Evolutionary conservation across 2,797 vertebrate species (phyloP), one percentile per base, ranked within the genome.

Genomic region (Typhlichthys subterraneus): DNA sequence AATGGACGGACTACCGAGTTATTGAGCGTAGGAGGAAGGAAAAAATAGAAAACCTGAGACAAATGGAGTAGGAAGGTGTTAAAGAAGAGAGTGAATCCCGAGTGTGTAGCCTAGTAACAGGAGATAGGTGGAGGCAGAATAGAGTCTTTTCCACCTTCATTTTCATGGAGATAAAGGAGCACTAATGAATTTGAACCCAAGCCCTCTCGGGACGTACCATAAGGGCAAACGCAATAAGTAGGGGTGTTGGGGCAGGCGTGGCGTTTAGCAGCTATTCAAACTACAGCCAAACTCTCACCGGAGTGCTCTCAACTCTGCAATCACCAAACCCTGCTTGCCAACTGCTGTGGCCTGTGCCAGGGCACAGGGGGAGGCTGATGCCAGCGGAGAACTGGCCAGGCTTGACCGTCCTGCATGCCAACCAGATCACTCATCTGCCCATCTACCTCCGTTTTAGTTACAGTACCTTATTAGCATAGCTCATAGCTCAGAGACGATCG

Each of bases 141-240:
- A 74, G 83, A 82, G 76, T 73, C 80, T 74, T 8, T 38, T 38
- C 7, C 23, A 23, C 76, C 63, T 64, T 73, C 61, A 87, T 90
- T 91, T 88, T 85, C 86, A 88, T 86, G 68, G 79, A 87, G 77
- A 90, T 86, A 87, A 87, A 85, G 73, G 80, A 77, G 75, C 65
- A 7, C 75, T 87, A 87, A 92, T 92, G 84, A 89, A 88, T 90
- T 85, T 81, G 83, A 89, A 88, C 79, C 74, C 75, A 55, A 65
- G 77, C 88, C 85, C 84, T 88, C 67, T 23, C 66, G 81, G 87
- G 82, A 81, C 79, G 76, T 77, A 77, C 69, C 85, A 85, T 82
- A 76, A 87, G 83, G 79, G 74, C 80, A 83, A 79, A 84, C 81
- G 76, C 70, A 82, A 76, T 73, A 83, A 80, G 69, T 70, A 10